Conservation (phyloP, 2,113 vertebrate genomes). For the Antechinus flavipes region DNA sequence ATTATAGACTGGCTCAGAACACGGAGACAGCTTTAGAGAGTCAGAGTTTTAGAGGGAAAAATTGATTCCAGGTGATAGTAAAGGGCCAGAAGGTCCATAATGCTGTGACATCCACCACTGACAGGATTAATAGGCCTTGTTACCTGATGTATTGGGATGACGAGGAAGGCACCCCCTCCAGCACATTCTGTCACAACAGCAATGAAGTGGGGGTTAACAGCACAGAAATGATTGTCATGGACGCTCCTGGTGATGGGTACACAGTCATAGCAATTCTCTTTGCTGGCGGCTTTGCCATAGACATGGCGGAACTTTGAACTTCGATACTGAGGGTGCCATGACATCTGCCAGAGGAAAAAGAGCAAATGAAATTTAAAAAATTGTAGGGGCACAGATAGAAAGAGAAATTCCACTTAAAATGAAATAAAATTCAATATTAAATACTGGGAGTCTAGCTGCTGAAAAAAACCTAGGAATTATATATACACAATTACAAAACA, state of each 20-base stretch:
- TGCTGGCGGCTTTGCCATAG: slow-evolving; percentile 90
- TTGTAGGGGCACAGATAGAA: background rate
- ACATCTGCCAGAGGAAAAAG: slow-evolving; percentile 88
- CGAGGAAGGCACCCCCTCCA: slow-evolving; percentile 92
- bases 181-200: slow-evolving; percentile 94
- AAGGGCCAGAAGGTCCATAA: background rate
- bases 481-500: background rate
- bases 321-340: slow-evolving; percentile 90
- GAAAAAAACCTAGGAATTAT: background rate
- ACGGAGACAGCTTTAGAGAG: background rate
- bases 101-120: background rate
- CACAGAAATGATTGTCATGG: slow-evolving; percentile 95
- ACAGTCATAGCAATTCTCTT: slow-evolving; percentile 89
- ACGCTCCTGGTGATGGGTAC: slow-evolving; percentile 93
- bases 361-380: background rate
- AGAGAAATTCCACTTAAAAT: background rate
- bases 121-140: slow-evolving; percentile 28
- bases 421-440: background rate
- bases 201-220: slow-evolving; percentile 94
- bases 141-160: slow-evolving; percentile 94
- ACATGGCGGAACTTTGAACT: slow-evolving; percentile 94
- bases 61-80: too few species aligned
- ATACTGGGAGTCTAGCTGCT: background rate
- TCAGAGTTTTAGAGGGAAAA: background rate
- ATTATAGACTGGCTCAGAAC: background rate